These are phyloP conservation scores for Sisor rabdophorus DNA, from an alignment of 2,113 vertebrate genomes.

Conservation along the genomic window DNA sequence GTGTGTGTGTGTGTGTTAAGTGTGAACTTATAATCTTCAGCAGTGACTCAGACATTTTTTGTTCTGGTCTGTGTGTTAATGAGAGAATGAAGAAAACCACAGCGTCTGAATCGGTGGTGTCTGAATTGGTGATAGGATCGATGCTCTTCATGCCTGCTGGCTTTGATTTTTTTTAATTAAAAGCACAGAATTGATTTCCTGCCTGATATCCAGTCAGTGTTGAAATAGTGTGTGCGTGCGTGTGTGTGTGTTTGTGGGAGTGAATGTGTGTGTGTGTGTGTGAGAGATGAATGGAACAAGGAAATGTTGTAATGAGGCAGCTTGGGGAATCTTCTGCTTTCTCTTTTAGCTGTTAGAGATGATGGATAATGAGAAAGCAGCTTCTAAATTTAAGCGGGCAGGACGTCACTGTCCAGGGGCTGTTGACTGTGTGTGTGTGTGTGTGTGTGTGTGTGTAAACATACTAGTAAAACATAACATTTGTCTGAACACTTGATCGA, in stretches of 20 bases:
- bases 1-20: background rate
- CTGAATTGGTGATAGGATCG: background rate
- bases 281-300: constrained; percentile 27
- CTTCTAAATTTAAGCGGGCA: background rate
- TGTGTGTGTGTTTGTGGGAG: constrained; percentile 21
- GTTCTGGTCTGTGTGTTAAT: background rate
- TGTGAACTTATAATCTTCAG: constrained; percentile 1
- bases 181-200: constrained; percentile 38
- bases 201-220: constrained; percentile 13
- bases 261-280: constrained; percentile 18
- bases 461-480: too few relatives aligned
- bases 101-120: background rate
- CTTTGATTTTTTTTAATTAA: constrained; percentile 36
- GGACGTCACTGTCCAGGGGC: background rate
- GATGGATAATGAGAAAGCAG: constrained; percentile 39
- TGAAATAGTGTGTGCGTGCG: constrained; percentile 1
- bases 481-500: too few relatives aligned
- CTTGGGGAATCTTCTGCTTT: constrained; percentile 17
- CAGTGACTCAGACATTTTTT: background rate
- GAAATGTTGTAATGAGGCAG: constrained; percentile 22
- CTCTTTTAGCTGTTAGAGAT: constrained; percentile 35
- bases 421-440: background rate
- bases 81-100: background rate
- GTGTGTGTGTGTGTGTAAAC: constrained; percentile 1
- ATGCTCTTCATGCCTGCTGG: background rate